These are phyloP conservation scores for Apamea epomidion DNA, from an alignment of 2,888 invertebrate species.

Conservation along the genomic window DNA sequence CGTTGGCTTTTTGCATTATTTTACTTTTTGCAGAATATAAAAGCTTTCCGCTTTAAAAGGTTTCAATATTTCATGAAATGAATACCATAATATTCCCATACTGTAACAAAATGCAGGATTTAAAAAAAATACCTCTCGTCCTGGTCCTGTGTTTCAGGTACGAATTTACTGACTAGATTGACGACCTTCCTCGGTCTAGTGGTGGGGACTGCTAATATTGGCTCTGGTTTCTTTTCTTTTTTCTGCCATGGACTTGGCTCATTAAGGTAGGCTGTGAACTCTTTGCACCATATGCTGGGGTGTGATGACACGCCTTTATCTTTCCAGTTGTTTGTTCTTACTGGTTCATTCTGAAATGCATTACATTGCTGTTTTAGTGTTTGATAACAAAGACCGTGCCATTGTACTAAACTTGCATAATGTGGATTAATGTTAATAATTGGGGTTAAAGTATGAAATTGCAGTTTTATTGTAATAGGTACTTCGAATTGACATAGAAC, in stretches of 20 bases:
- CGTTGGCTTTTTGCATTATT: slow-evolving; percentile 56
- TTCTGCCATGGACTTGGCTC: slow-evolving; percentile 80
- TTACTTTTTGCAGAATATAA: too few species aligned
- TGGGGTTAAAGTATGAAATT: too few species aligned
- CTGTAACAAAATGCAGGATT: too few species aligned
- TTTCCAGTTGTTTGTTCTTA: slow-evolving; percentile 83
- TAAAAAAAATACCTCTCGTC: slow-evolving; percentile 77
- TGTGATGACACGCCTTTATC: slow-evolving; percentile 79
- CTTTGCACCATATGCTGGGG: slow-evolving; percentile 87
- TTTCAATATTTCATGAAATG: too few species aligned
- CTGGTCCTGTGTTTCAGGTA: slow-evolving; percentile 85
- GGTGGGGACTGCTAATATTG: slow-evolving; percentile 74
- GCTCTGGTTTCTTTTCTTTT: slow-evolving; percentile 75
- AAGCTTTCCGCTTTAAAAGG: too few species aligned
- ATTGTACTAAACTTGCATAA: too few species aligned
- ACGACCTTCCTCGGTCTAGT: slow-evolving; percentile 79
- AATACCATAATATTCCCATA: too few species aligned
- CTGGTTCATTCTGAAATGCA: slow-evolving; percentile 73
- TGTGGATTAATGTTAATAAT: too few species aligned
- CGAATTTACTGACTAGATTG: slow-evolving; percentile 80
- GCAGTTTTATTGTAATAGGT: too few species aligned
- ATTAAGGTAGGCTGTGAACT: slow-evolving; percentile 73
- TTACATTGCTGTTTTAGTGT: background rate
- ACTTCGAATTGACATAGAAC: too few species aligned
- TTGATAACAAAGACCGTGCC: too few species aligned